phyloP scores from a whole-genome alignment of 2,797 vertebrate species.

The Lutra lutra region DNA sequence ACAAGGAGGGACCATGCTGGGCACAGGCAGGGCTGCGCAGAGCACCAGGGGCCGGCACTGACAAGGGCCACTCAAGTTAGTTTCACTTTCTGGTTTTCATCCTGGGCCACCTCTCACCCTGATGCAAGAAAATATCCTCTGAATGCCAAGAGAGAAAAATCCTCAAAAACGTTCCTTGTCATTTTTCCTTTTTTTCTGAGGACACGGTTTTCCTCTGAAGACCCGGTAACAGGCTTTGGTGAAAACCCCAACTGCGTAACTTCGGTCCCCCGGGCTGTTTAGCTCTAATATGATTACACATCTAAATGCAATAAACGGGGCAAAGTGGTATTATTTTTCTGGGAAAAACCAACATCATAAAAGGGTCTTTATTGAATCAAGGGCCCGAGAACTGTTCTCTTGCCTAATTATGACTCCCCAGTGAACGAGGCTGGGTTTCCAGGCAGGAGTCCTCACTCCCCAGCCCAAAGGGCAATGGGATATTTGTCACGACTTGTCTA shows the following conservation, averaged over 20 bases:
- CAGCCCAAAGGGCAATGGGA: constrained; percentile 70
- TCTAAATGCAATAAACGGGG: constrained; percentile 81
- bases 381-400: constrained; percentile 77
- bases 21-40: not conserved
- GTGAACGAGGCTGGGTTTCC: constrained; percentile 75
- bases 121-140: constrained; percentile 44
- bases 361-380: constrained; percentile 80
- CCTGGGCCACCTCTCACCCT: constrained; percentile 23
- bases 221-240: constrained; percentile 54
- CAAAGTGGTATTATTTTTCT: constrained; percentile 80
- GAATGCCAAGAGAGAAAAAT: constrained; percentile 35
- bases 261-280: constrained; percentile 62
- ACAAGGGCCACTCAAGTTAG: not conserved
- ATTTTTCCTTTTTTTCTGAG: not conserved
- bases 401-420: constrained; percentile 79
- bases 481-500: constrained; percentile 85
- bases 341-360: constrained; percentile 79
- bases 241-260: constrained; percentile 73
- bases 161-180: constrained; percentile 35
- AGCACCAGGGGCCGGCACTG: not conserved
- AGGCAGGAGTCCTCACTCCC: constrained; percentile 79
- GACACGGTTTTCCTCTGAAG: constrained; percentile 64
- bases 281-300: constrained; percentile 80
- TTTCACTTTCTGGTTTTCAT: constrained; percentile 62
- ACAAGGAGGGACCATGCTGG: not conserved